Evolutionary conservation across 37 sponge, comb jelly and placozoan species (phyloP).

Genomic region (Cladorhizidae sp.): DNA sequence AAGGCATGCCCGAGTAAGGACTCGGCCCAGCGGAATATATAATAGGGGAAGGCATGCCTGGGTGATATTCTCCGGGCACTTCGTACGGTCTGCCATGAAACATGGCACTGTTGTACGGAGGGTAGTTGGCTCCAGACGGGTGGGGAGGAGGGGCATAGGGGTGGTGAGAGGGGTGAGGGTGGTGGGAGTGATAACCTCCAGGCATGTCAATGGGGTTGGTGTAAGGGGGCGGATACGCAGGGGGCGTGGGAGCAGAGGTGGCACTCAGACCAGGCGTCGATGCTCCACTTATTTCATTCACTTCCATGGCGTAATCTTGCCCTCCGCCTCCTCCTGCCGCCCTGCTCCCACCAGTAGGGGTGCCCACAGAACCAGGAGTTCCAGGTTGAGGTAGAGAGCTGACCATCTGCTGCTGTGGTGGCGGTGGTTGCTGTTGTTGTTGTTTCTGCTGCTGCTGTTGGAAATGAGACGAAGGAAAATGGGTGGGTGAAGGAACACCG

Average conservation of each 20-base stretch:
- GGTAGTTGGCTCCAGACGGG: slow-evolving; percentile 7
- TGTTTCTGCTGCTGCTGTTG: neutral
- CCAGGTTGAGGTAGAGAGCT: neutral
- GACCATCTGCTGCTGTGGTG: neutral
- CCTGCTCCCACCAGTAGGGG: slow-evolving; percentile 1
- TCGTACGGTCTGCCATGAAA: slow-evolving; percentile 17
- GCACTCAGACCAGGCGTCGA: slow-evolving; percentile 12
- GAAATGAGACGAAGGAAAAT: slow-evolving; percentile 12
- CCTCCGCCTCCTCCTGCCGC: neutral
- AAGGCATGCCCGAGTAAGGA: slow-evolving; percentile 21
- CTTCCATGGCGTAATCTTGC: slow-evolving; percentile 10
- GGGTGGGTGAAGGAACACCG: slow-evolving; percentile 3
- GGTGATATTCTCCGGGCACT: slow-evolving; percentile 15
- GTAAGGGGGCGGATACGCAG: slow-evolving; percentile 25
- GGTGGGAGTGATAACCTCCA: neutral
- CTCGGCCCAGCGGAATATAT: slow-evolving; percentile 4
- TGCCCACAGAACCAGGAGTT: slow-evolving; percentile 1
- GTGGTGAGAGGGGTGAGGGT: neutral
- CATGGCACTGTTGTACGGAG: slow-evolving; percentile 3
- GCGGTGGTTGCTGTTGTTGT: neutral
- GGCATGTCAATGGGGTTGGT: neutral
- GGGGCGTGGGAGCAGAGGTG: slow-evolving; percentile 21
- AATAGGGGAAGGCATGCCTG: slow-evolving; percentile 18
- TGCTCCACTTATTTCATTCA: slow-evolving; percentile 17
- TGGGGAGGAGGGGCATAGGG: slow-evolving; percentile 7